Base-by-base conservation (phyloP, 2,797 vertebrate species). In the Percopsis omiscomaycus region DNA sequence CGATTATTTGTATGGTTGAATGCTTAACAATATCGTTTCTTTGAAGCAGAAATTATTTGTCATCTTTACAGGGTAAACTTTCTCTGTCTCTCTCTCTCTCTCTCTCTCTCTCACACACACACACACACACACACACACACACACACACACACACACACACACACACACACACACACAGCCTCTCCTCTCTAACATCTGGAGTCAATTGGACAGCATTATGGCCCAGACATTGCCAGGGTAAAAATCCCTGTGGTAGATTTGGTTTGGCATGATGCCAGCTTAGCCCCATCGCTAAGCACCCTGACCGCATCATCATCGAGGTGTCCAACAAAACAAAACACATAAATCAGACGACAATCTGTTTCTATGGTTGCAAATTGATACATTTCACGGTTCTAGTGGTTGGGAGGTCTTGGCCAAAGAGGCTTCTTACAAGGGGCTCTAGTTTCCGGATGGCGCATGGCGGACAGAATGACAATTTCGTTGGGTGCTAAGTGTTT, bases 171-270 rank as follows among this genome's bases (percentile, higher is more conserved):
- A 22, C 22, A 22, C 22, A 37, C 32, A 37, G 32, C 32, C 32
- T 6, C 32, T 46, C 61, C 64, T 76, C 68, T 5, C 13, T 69
- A 87, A 91, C 87, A 92, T 92, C 90, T 92, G 90, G 86, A 90
- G 70, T 79, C 74, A 73, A 79, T 84, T 89, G 84, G 77, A 80
- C 68, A 46, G 81, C 55, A 80, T 82, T 84, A 85, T 59, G 52
- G 64, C 62, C 89, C 86, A 91, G 84, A 83, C 68, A 47, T 61
- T 64, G 71, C 51, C 48, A n/a, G 64, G 69, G 79, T 81, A 79
- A 76, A 88, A 90, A 88, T 89, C 85, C 77, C 73, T 74, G 30
- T 61, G 72, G 70, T 77, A 79, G 87, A 90, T 90, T 89, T 88
- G 63, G 54, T 66, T 86, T 89, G 86, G 83, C 84, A 72, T 69